Percentiles rank a stretch among this genome's conserved stretches.
Conservation (phyloP, 2,113 vertebrate genomes). For the Desmodus rotundus region DNA sequence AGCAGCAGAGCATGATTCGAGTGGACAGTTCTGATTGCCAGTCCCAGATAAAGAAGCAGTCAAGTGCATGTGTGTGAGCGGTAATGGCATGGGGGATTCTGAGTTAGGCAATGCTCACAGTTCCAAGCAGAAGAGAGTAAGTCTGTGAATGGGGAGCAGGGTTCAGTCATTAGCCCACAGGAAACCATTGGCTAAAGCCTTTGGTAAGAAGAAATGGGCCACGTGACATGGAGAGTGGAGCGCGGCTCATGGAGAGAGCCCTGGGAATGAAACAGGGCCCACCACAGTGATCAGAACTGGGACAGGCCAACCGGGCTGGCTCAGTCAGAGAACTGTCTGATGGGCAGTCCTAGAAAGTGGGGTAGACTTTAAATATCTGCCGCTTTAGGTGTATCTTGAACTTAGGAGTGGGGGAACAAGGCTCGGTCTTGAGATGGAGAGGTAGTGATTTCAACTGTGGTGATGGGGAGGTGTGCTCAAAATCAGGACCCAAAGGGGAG, state of each 20-base stretch:
- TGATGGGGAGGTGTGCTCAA: background rate
- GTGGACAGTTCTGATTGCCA: background rate
- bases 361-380: background rate
- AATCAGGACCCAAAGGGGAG: background rate
- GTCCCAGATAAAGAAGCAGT: background rate
- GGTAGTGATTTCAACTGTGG: background rate
- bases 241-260: background rate
- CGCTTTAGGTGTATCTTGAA: background rate
- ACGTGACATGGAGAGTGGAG: background rate
- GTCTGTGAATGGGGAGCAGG: background rate
- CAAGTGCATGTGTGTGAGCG: too few species aligned
- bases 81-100: background rate
- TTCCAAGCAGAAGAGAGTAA: background rate
- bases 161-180: background rate
- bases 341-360: background rate
- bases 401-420: background rate
- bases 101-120: background rate
- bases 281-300: background rate
- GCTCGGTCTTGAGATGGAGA: background rate
- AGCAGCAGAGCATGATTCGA: background rate
- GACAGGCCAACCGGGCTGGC: background rate
- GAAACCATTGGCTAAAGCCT: background rate
- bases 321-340: background rate
- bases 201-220: background rate
- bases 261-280: background rate